Percentiles rank a stretch among this genome's conserved stretches.
Evolutionary conservation across 1,140 invertebrate species (phyloP).

Genomic region (Aphelenchoides fujianensis): DNA sequence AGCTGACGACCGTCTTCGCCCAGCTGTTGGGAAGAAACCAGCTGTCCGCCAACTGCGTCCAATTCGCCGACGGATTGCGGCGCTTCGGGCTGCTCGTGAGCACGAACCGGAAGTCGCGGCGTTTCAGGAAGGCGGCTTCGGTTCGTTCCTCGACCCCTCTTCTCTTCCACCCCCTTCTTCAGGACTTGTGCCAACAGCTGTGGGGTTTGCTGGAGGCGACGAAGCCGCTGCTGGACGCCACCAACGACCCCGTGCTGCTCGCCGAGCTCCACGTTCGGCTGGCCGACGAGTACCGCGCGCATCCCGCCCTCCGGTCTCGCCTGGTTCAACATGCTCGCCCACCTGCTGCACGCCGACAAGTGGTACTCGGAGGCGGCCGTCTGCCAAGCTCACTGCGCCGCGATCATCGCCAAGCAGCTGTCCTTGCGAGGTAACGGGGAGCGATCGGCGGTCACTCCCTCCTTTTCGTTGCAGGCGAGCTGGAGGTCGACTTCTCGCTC

Average conservation of each 20-base stretch:
- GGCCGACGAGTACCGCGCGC: conserved; percentile 88
- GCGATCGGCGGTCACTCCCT: not conserved
- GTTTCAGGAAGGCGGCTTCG: too few species aligned
- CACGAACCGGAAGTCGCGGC: conserved; percentile 19
- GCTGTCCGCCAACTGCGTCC: conserved; percentile 30
- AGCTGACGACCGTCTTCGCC: conserved; percentile 53
- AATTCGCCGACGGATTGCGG: conserved; percentile 48
- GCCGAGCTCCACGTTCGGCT: conserved; percentile 87
- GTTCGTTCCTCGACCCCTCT: too few species aligned
- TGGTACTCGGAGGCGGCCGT: conserved; percentile 74
- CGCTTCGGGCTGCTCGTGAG: conserved; percentile 51
- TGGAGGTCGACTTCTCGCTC: conserved; percentile 52
- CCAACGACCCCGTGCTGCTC: conserved; percentile 78
- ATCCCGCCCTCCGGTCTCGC: conserved; percentile 84
- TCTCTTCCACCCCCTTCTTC: conserved; percentile 57
- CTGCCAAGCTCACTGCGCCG: conserved; percentile 60
- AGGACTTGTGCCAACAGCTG: conserved; percentile 84
- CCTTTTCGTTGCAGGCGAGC: not conserved
- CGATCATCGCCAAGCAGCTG: conserved; percentile 60
- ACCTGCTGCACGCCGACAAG: conserved; percentile 73
- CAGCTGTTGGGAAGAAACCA: conserved; percentile 48
- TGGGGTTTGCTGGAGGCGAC: conserved; percentile 88
- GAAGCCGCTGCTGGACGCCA: conserved; percentile 81
- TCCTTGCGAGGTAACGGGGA: conserved; percentile 7
- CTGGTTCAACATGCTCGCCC: conserved; percentile 86